Percentiles rank a stretch among this genome's conserved stretches.
Evolutionary conservation across 2,113 vertebrate species (phyloP).

Genomic region (Tauraco erythrolophus): DNA sequence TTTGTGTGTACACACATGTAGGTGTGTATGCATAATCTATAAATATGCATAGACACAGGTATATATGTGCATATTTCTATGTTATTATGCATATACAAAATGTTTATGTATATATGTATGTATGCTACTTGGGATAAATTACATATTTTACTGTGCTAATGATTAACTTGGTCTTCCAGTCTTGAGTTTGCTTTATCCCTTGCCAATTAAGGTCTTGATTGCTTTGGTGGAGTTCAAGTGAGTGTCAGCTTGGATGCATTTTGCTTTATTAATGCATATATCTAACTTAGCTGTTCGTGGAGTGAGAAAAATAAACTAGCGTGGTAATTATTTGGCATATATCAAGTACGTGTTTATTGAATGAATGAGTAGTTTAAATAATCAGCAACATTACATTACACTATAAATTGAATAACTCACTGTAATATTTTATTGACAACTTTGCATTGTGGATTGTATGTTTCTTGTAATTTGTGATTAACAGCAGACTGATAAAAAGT

Average conservation of each 20-base stretch:
- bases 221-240: neutral
- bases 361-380: neutral
- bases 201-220: neutral
- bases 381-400: neutral
- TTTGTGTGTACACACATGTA: neutral
- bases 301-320: neutral
- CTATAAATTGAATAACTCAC: neutral
- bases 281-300: neutral
- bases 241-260: neutral
- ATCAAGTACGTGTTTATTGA: neutral
- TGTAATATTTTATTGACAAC: neutral
- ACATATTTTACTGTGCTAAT: neutral
- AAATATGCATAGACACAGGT: neutral
- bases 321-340: neutral
- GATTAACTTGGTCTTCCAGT: neutral
- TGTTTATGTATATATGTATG: neutral
- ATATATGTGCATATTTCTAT: neutral
- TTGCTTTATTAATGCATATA: neutral
- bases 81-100: neutral
- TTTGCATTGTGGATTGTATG: neutral
- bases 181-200: neutral
- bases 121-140: neutral
- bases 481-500: neutral
- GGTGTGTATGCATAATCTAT: neutral
- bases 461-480: neutral